A percentile compares a stretch with the other conserved stretches of the same genome.
Evolutionary conservation across 2,888 invertebrate genomes (phyloP).

Genomic region (Coecobrya sp.): DNA sequence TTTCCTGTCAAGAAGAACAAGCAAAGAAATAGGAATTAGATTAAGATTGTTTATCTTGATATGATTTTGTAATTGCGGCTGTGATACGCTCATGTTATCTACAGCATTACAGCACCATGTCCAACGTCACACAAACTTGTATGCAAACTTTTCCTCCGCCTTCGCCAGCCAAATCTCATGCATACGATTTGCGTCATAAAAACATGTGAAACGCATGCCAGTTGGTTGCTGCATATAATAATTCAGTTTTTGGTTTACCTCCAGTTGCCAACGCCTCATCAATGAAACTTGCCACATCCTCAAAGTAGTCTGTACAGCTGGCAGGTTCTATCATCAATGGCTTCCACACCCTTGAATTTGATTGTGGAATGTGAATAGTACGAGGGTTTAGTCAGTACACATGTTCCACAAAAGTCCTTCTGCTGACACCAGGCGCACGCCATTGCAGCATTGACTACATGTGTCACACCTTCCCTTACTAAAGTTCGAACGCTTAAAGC

Average conservation of each 20-base stretch:
- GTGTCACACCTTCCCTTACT: conserved; percentile 82
- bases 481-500: conserved; percentile 82
- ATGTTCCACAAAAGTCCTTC: conserved; percentile 82
- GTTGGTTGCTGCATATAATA: background rate
- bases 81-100: too few species aligned
- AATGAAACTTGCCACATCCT: conserved; percentile 88
- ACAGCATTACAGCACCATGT: too few species aligned
- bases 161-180: too few species aligned
- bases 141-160: too few species aligned
- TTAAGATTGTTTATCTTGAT: too few species aligned
- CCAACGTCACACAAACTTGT: too few species aligned
- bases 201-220: too few species aligned
- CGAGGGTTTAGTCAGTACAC: conserved; percentile 76
- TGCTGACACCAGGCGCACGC: conserved; percentile 81
- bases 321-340: conserved; percentile 88
- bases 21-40: too few species aligned
- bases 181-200: too few species aligned
- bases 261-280: conserved; percentile 87
- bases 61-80: too few species aligned
- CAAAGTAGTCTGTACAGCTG: conserved; percentile 88
- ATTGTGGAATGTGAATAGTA: conserved; percentile 75
- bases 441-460: conserved; percentile 84
- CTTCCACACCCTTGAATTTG: conserved; percentile 88
- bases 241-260: conserved; percentile 64
- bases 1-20: too few species aligned